Evolutionary conservation across 2,888 invertebrate species (phyloP).

Genomic region (Falcaria lacertinaria): DNA sequence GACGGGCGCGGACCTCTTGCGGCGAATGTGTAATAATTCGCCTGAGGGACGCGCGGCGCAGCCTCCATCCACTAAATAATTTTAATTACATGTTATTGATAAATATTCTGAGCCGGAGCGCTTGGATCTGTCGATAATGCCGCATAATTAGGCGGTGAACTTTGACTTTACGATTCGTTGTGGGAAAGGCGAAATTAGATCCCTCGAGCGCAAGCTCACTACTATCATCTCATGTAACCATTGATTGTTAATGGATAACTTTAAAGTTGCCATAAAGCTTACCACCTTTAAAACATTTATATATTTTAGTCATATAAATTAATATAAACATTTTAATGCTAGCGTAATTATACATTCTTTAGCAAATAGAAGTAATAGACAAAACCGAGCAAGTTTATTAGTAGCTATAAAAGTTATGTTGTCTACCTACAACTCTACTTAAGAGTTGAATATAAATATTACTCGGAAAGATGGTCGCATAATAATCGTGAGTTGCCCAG

Average conservation of each 20-base stretch:
- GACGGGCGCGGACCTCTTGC: slow-evolving; percentile 68
- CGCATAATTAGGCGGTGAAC: slow-evolving; percentile 72
- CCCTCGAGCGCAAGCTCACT: slow-evolving; percentile 37
- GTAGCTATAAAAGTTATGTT: slow-evolving; percentile 37
- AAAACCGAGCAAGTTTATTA: slow-evolving; percentile 35
- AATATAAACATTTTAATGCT: neutral
- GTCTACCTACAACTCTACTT: slow-evolving; percentile 36
- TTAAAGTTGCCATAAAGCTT: too few species aligned
- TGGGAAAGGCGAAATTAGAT: slow-evolving; percentile 68
- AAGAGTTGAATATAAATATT: slow-evolving; percentile 47
- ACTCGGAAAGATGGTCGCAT: slow-evolving; percentile 48
- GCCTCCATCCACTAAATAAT: slow-evolving; percentile 64
- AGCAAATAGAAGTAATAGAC: slow-evolving; percentile 34
- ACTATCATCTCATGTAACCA: slow-evolving; percentile 4
- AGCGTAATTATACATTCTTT: slow-evolving; percentile 25
- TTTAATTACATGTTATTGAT: slow-evolving; percentile 80
- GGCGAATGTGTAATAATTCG: slow-evolving; percentile 74
- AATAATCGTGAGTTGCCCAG: slow-evolving; percentile 63
- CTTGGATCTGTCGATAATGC: slow-evolving; percentile 67
- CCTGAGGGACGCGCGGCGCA: slow-evolving; percentile 54
- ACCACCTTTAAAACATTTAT: too few species aligned
- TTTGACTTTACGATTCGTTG: slow-evolving; percentile 72
- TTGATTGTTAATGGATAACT: neutral
- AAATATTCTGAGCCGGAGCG: slow-evolving; percentile 70
- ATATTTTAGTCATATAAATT: too few species aligned